Conservation (phyloP, 2,888 invertebrate genomes). For the Alviniconcha strummeri region DNA sequence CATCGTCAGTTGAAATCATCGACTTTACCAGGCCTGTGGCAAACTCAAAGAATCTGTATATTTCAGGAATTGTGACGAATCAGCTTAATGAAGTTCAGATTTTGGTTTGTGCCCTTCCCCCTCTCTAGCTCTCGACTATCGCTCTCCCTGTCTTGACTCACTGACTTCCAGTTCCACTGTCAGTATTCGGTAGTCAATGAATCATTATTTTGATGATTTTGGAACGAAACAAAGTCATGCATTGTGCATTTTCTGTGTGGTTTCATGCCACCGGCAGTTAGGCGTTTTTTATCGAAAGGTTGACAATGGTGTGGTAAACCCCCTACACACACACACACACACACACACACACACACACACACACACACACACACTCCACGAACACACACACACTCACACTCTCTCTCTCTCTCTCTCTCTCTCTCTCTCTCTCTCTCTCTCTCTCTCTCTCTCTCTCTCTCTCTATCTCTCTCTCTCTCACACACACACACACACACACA, state of each 20-base stretch:
- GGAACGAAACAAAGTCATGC: too few relatives aligned
- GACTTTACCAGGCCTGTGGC: constrained; percentile 55
- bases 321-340: too few relatives aligned
- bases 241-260: too few relatives aligned
- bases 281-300: too few relatives aligned
- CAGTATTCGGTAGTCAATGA: too few relatives aligned
- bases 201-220: too few relatives aligned
- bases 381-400: not conserved
- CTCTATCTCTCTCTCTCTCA: not conserved
- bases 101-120: constrained; percentile 4
- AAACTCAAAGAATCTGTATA: constrained; percentile 57
- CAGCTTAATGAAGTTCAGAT: constrained; percentile 21
- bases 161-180: too few relatives aligned
- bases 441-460: not conserved
- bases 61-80: constrained; percentile 47
- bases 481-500: constrained; percentile 1
- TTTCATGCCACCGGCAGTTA: too few relatives aligned
- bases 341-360: not conserved
- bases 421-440: not conserved
- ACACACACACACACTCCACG: not conserved
- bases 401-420: not conserved
- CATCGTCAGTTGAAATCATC: constrained; percentile 50
- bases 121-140: too few relatives aligned
- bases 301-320: too few relatives aligned
- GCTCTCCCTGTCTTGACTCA: too few relatives aligned